Evolutionary conservation across 2,888 invertebrate species (phyloP).

Genomic region (Eucera pruinosa): DNA sequence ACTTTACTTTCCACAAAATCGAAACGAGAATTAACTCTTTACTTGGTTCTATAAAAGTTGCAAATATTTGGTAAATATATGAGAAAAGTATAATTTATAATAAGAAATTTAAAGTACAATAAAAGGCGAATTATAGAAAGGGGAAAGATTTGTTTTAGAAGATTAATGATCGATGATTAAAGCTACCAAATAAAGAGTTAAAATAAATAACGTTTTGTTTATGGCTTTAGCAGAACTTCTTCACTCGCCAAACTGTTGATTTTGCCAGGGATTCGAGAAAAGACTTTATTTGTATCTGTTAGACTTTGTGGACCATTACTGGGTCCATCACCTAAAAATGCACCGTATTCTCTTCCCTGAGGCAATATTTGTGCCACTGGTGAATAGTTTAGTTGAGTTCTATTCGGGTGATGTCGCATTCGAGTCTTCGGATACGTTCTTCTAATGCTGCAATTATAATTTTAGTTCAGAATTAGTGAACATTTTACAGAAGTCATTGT

Average conservation of each 20-base stretch:
- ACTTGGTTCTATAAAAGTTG: slow-evolving; percentile 1
- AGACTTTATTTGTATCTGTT: slow-evolving; percentile 63
- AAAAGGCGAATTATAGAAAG: background rate
- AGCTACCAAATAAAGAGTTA: slow-evolving; percentile 42
- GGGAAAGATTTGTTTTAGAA: background rate
- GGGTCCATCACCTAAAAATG: slow-evolving; percentile 68
- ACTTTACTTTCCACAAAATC: slow-evolving; percentile 21
- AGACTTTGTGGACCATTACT: slow-evolving; percentile 65
- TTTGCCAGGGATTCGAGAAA: slow-evolving; percentile 69
- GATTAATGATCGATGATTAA: slow-evolving; percentile 23
- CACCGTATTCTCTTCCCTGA: slow-evolving; percentile 47
- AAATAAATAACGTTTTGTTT: slow-evolving; percentile 50
- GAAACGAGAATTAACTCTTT: slow-evolving; percentile 16
- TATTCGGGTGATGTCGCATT: slow-evolving; percentile 63
- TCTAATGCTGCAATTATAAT: slow-evolving; percentile 20
- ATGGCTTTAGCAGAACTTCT: slow-evolving; percentile 77
- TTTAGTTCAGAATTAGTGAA: background rate
- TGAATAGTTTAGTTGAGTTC: slow-evolving; percentile 39
- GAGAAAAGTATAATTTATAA: background rate
- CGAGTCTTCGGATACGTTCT: slow-evolving; percentile 28
- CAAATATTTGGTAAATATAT: background rate
- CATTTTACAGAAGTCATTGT: background rate
- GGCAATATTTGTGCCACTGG: slow-evolving; percentile 54
- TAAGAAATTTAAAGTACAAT: too few species aligned
- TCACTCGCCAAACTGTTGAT: slow-evolving; percentile 76